A percentile compares a stretch with the other conserved stretches of the same genome.
Evolutionary conservation across 2,888 invertebrate genomes (phyloP).

Genomic region (Apamea epomidion): DNA sequence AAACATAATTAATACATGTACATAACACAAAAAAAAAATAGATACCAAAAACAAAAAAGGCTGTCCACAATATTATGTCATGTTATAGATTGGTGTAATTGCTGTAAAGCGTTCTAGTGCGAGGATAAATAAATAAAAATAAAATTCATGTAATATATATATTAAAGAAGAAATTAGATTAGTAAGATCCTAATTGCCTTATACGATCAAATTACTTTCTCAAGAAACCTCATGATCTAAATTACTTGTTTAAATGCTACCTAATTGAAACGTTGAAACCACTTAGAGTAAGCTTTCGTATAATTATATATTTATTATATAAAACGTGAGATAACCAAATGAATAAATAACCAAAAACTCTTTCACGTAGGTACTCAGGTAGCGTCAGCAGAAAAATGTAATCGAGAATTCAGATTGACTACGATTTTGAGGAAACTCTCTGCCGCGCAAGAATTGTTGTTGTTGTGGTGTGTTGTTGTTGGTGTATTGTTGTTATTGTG

Average conservation of each 20-base stretch:
- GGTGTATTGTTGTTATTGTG: too few relatives aligned
- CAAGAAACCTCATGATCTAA: background rate
- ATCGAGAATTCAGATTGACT: background rate
- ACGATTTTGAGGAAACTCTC: background rate
- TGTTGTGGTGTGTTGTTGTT: too few relatives aligned
- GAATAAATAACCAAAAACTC: conserved; percentile 71
- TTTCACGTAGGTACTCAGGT: conserved; percentile 60
- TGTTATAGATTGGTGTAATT: background rate
- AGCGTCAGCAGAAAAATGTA: conserved; percentile 64
- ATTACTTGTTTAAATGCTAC: background rate
- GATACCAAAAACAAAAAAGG: background rate
- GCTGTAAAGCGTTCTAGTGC: background rate
- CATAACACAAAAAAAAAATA: background rate
- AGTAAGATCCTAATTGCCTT: too few relatives aligned
- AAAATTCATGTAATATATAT: background rate
- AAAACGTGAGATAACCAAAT: conserved; percentile 67
- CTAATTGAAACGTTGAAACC: conserved; percentile 30
- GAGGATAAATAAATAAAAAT: background rate
- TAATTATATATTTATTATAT: conserved; percentile 47
- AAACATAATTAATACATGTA: conserved; percentile 7
- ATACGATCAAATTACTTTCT: background rate
- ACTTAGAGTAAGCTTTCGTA: conserved; percentile 50
- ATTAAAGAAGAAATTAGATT: background rate
- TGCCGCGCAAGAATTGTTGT: background rate
- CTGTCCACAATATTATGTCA: background rate